Evolutionary conservation across 2,888 invertebrate genomes (phyloP).

Genomic region (Himalopsyche kuldschensis): DNA sequence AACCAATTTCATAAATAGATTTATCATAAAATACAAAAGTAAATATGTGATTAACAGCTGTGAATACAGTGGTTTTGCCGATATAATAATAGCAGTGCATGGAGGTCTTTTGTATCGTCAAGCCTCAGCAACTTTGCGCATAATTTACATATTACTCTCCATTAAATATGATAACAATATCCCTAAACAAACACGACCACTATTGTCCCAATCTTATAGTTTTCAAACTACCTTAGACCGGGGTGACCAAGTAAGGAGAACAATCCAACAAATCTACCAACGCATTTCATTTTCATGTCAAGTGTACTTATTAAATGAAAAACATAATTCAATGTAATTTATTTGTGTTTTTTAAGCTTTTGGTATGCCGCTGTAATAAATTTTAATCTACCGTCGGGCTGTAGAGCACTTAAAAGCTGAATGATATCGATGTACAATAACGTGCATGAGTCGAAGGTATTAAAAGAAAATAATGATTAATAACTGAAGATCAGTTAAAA

Average conservation of each 20-base stretch:
- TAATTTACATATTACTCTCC: conserved; percentile 17
- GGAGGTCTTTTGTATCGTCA: background rate
- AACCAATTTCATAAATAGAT: background rate
- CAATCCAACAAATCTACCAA: too few relatives aligned
- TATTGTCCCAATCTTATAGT: conserved; percentile 3
- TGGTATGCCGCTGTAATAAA: too few relatives aligned
- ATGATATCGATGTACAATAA: too few relatives aligned
- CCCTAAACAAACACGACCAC: conserved; percentile 19
- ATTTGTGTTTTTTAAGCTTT: too few relatives aligned
- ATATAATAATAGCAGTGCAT: background rate
- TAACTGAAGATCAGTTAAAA: too few relatives aligned
- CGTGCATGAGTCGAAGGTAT: too few relatives aligned
- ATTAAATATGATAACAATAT: conserved; percentile 23
- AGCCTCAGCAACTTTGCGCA: conserved; percentile 15
- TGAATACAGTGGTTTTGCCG: background rate
- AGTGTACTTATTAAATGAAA: too few relatives aligned
- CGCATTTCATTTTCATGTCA: too few relatives aligned
- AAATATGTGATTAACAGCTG: background rate
- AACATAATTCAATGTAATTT: too few relatives aligned
- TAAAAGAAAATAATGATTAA: too few relatives aligned
- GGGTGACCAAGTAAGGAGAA: background rate
- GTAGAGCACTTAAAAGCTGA: too few relatives aligned
- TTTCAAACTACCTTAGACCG: background rate
- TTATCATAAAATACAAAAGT: background rate
- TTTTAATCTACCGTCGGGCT: too few relatives aligned